These are phyloP conservation scores for Leuctra nigra DNA, from an alignment of 2,888 invertebrate genomes.

Conservation along the genomic window DNA sequence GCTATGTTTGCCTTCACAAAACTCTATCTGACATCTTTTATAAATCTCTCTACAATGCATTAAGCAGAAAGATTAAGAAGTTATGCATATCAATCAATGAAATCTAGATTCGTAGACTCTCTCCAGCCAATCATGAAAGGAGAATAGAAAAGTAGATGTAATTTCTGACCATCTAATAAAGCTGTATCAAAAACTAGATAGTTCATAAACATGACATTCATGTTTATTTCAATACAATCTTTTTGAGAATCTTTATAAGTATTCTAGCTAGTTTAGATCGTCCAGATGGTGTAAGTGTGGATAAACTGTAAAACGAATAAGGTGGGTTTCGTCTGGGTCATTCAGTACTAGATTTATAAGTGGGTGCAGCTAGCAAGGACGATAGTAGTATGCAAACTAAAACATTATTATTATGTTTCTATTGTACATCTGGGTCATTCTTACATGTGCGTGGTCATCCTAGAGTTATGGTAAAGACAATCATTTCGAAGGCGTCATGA, in stretches of 20 bases:
- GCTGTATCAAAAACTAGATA: neutral
- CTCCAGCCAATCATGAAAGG: neutral
- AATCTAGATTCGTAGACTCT: neutral
- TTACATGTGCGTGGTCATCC: neutral
- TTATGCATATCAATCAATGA: conserved; percentile 1
- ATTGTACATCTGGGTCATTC: neutral
- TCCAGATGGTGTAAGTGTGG: neutral
- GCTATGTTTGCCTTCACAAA: too few species aligned
- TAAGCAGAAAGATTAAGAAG: neutral
- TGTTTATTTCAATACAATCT: neutral
- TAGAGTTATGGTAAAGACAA: too few species aligned
- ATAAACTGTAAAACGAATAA: neutral
- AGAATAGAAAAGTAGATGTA: neutral
- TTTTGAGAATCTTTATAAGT: neutral
- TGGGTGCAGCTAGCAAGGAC: conserved; percentile 8
- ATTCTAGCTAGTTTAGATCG: neutral
- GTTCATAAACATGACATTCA: neutral
- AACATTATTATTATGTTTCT: neutral
- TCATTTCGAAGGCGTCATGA: too few species aligned
- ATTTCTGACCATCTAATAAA: neutral
- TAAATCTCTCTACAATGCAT: too few species aligned
- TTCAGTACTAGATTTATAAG: neutral
- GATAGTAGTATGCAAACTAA: too few species aligned
- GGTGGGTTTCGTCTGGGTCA: too few species aligned
- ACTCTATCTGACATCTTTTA: too few species aligned